A percentile compares a stretch with the other conserved stretches of the same genome.
Conservation (phyloP, 2,888 invertebrate species). For the Epistrophe grossulariae region DNA sequence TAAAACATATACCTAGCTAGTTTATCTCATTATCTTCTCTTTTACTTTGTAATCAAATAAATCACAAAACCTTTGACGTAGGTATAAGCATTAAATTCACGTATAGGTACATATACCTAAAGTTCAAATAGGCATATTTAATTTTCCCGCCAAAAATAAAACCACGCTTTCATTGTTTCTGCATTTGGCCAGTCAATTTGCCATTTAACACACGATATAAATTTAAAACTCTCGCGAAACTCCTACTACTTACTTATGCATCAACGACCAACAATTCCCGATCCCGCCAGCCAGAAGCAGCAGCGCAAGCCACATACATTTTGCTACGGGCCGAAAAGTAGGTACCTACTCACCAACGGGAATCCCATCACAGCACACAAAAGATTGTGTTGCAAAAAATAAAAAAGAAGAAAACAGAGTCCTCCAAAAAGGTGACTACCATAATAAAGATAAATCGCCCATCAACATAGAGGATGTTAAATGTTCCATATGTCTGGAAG, state of each 20-base stretch:
- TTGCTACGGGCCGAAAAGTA: background rate
- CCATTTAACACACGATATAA: constrained; percentile 40
- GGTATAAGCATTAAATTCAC: too few species aligned
- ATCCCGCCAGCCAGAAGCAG: background rate
- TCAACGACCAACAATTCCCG: background rate
- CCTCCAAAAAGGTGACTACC: constrained; percentile 44
- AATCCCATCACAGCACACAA: constrained; percentile 4
- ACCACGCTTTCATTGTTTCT: constrained; percentile 20
- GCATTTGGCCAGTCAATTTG: constrained; percentile 38
- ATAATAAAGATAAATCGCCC: constrained; percentile 63
- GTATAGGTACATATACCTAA: too few species aligned
- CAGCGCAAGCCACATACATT: background rate
- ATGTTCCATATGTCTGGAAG: constrained; percentile 45
- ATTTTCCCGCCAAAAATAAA: constrained; percentile 39
- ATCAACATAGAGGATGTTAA: constrained; percentile 43
- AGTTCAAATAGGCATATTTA: background rate
- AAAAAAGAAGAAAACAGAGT: constrained; percentile 5
- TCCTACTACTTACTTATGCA: constrained; percentile 44
- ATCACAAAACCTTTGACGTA: too few species aligned
- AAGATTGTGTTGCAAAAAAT: background rate
- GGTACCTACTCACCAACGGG: constrained; percentile 21
- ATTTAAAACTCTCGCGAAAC: constrained; percentile 41
- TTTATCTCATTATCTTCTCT: too few species aligned
- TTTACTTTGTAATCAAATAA: too few species aligned
- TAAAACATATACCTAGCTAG: too few species aligned